Evolutionary conservation across 2,888 invertebrate genomes (phyloP).

Genomic region (Notocelia uddmanniana): DNA sequence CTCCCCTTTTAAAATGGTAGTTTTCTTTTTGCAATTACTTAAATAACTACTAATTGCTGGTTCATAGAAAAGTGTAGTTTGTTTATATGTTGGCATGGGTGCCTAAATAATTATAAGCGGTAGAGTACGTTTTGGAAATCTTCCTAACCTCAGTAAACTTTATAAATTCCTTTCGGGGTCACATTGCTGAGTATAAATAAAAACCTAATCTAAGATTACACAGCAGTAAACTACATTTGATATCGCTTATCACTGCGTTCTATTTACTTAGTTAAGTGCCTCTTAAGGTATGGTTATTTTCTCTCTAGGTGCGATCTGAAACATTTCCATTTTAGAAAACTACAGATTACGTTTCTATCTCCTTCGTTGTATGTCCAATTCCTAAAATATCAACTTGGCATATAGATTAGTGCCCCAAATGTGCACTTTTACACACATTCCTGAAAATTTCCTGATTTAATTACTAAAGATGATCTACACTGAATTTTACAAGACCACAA

Average conservation of each 20-base stretch:
- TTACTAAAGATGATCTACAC: too few relatives aligned
- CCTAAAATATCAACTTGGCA: too few relatives aligned
- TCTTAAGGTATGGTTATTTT: conserved; percentile 56
- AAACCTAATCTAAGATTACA: conserved; percentile 73
- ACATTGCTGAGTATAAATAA: conserved; percentile 70
- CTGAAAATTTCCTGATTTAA: too few relatives aligned
- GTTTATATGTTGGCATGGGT: too few relatives aligned
- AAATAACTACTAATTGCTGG: too few relatives aligned
- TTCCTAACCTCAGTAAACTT: not conserved
- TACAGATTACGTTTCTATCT: not conserved
- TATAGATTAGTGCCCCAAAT: too few relatives aligned
- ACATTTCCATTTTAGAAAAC: not conserved
- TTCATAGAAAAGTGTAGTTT: too few relatives aligned
- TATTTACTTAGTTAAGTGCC: conserved; percentile 63
- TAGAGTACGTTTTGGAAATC: not conserved
- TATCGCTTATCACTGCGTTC: conserved; percentile 58
- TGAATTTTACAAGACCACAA: too few relatives aligned
- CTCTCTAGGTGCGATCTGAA: conserved; percentile 33
- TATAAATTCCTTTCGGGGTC: conserved; percentile 59
- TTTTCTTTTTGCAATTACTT: too few relatives aligned
- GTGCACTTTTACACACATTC: too few relatives aligned
- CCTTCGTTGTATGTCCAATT: not conserved
- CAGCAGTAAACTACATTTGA: conserved; percentile 49
- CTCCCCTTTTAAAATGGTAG: too few relatives aligned
- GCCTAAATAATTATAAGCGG: too few relatives aligned